phyloP scores from a whole-genome alignment of 2,888 invertebrate species.

The Thereva nobilitata region DNA sequence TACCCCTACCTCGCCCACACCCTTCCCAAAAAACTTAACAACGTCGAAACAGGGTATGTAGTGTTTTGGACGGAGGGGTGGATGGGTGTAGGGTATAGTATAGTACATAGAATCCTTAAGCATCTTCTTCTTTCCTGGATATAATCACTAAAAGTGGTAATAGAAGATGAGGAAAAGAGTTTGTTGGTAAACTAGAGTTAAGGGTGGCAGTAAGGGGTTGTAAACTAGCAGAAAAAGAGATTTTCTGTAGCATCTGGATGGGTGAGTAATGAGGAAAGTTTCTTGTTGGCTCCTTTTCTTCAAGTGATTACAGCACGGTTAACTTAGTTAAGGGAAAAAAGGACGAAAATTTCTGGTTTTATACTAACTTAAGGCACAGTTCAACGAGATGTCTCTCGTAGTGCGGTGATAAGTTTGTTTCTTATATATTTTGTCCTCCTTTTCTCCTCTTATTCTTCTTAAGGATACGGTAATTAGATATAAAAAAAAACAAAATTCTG shows the following conservation, averaged over 20 bases:
- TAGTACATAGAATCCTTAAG: background rate
- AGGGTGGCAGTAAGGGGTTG: constrained; percentile 19
- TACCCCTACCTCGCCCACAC: too few relatives aligned
- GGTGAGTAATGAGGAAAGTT: constrained; percentile 35
- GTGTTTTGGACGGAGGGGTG: too few relatives aligned
- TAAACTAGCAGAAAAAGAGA: constrained; percentile 19
- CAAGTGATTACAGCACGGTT: constrained; percentile 13
- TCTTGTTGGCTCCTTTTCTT: constrained; percentile 7
- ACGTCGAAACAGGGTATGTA: too few relatives aligned
- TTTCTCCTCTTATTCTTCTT: too few relatives aligned
- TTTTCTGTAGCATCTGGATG: constrained; percentile 29
- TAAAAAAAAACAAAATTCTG: constrained; percentile 8
- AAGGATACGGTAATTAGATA: background rate
- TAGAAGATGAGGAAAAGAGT: too few relatives aligned
- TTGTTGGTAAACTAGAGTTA: background rate
- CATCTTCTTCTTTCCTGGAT: background rate
- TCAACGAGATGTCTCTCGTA: constrained; percentile 2
- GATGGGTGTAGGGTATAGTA: too few relatives aligned
- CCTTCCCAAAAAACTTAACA: too few relatives aligned
- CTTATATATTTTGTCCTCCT: too few relatives aligned
- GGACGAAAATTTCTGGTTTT: background rate
- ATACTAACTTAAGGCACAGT: constrained; percentile 6
- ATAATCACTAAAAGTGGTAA: too few relatives aligned
- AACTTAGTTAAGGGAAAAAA: background rate
- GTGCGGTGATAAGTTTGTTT: constrained; percentile 17